A percentile compares a stretch with the other conserved stretches of the same genome.
These are phyloP conservation scores for Clarias pachynema DNA, from an alignment of 2,797 vertebrate genomes.

Conservation along the genomic window DNA sequence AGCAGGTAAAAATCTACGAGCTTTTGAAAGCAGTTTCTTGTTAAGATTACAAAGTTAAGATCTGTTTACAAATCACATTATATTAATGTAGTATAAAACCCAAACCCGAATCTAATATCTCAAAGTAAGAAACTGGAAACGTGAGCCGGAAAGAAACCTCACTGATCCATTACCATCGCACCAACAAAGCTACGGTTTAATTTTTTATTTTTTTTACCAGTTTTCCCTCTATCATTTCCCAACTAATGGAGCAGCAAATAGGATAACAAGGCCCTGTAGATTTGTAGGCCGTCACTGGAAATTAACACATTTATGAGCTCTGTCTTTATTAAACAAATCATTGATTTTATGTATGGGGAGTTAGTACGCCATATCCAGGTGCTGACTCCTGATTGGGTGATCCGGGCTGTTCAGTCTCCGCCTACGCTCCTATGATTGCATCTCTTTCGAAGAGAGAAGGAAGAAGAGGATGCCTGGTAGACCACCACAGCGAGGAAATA, in stretches of 20 bases:
- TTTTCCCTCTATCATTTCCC: conserved; percentile 60
- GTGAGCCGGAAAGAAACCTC: neutral
- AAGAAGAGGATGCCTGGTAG: conserved; percentile 33
- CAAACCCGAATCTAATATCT: neutral
- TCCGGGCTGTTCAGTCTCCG: conserved; percentile 7
- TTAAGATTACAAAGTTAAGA: neutral
- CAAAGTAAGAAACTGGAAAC: neutral
- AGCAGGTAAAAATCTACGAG: neutral
- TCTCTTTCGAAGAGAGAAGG: conserved; percentile 29
- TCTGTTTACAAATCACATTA: neutral
- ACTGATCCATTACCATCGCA: conserved; percentile 21
- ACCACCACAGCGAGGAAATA: conserved; percentile 50
- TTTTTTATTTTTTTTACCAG: conserved; percentile 47
- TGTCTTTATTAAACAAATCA: conserved; percentile 84
- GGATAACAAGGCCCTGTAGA: conserved; percentile 81
- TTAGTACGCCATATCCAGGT: conserved; percentile 77
- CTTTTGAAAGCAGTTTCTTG: neutral
- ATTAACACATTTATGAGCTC: conserved; percentile 78
- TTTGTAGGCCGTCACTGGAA: conserved; percentile 78
- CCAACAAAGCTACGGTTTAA: conserved; percentile 45
- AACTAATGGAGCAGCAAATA: conserved; percentile 83
- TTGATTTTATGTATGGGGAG: conserved; percentile 82
- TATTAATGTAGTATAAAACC: neutral
- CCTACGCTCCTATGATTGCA: conserved; percentile 14
- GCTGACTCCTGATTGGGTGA: conserved; percentile 67